phyloP scores from a whole-genome alignment of 2,797 vertebrate species.

The Lates japonicus region DNA sequence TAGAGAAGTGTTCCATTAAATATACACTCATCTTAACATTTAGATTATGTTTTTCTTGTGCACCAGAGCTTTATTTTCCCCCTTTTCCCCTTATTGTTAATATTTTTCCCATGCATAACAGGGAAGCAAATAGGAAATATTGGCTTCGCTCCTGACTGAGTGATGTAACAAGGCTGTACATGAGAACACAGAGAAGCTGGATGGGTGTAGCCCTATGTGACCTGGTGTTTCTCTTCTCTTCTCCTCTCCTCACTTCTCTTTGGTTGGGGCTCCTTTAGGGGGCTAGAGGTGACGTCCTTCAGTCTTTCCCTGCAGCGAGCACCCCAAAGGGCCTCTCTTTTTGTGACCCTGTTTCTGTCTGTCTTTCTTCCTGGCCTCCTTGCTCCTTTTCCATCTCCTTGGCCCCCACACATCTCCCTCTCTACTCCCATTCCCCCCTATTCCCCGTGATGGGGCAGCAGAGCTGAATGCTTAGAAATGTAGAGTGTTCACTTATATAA shows the following conservation, averaged over 20 bases:
- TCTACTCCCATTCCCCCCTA: slow-evolving; percentile 28
- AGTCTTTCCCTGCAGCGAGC: slow-evolving; percentile 66
- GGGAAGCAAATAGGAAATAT: neutral
- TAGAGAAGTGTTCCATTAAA: neutral
- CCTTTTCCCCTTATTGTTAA: neutral
- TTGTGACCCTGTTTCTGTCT: slow-evolving; percentile 67
- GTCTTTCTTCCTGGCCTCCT: slow-evolving; percentile 60
- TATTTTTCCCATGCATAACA: neutral
- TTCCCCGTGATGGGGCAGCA: slow-evolving; percentile 62
- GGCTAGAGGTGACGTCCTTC: slow-evolving; percentile 79
- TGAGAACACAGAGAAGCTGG: slow-evolving; percentile 25
- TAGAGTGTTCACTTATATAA: slow-evolving; percentile 83
- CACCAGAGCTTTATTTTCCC: neutral
- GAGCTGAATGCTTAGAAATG: slow-evolving; percentile 68
- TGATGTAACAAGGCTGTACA: slow-evolving; percentile 48
- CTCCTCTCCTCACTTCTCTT: slow-evolving; percentile 9
- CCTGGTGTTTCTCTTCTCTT: slow-evolving; percentile 45
- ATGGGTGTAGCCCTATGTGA: slow-evolving; percentile 68
- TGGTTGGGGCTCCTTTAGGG: slow-evolving; percentile 73
- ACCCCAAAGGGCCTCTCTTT: slow-evolving; percentile 75
- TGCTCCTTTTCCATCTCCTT: slow-evolving; percentile 30
- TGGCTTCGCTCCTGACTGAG: slow-evolving; percentile 18
- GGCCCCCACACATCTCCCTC: neutral
- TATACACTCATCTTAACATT: neutral
- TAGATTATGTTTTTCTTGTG: neutral